phyloP scores from a whole-genome alignment of 2,113 vertebrate genomes.

The Megaceryle maxima region DNA sequence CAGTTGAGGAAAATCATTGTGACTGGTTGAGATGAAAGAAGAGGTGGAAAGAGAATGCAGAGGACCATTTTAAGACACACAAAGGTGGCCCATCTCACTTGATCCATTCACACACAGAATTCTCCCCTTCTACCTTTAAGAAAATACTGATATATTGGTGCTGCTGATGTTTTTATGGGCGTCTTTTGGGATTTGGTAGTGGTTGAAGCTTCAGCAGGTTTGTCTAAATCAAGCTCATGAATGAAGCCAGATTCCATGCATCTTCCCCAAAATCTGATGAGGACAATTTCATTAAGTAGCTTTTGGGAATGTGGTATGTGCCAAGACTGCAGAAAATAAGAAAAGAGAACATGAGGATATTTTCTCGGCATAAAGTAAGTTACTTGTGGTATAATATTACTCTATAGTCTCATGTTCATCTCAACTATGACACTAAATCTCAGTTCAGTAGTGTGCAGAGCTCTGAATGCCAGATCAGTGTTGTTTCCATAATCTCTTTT shows the following conservation, averaged over 20 bases:
- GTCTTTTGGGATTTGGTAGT: background rate
- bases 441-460: background rate
- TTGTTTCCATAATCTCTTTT: background rate
- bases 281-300: background rate
- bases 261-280: background rate
- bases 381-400: background rate
- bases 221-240: background rate
- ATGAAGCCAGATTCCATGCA: background rate
- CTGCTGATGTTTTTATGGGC: background rate
- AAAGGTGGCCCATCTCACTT: background rate
- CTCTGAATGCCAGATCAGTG: background rate
- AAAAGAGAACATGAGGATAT: background rate
- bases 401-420: background rate
- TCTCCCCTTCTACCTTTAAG: background rate
- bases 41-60: background rate
- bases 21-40: background rate
- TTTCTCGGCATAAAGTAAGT: background rate
- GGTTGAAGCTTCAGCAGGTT: background rate
- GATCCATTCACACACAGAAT: background rate
- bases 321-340: background rate
- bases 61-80: background rate
- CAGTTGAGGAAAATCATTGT: background rate
- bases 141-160: background rate
- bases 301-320: background rate
- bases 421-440: background rate